Evolutionary conservation across 2,797 vertebrate species (phyloP), one percentile per base, ranked within the genome.

Genomic region (Tokudaia muenninki): DNA sequence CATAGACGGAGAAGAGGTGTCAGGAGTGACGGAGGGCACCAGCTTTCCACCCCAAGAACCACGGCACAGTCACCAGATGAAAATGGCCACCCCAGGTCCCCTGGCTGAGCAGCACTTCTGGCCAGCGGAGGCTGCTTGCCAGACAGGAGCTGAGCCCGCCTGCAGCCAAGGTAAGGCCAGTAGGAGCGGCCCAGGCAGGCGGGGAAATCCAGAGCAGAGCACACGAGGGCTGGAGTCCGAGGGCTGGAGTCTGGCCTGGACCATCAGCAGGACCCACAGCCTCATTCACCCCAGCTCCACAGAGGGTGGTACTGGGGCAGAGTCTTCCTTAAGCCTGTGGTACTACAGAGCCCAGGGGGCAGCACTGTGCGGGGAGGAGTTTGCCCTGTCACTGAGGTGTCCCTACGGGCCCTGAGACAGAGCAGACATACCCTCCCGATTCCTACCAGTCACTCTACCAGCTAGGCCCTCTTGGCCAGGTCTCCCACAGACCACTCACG

Each of bases 1-100:
- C 97, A 94, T 96, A 98, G 98, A 98, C 70, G 98, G 97, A 99
- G 99, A 99, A 97, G 99, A 98, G 89, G 96, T 96, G 37, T 98
- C 98, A 74, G 98, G 98, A 97, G 98, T 98, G 78, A 95, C 99
- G 50, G 99, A 99, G 98, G 99, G 99, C 21, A 96, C 99, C 16
- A 97, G 98, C 91, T 99, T 99, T 98, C 98, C 98, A n/a, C 99
- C 99, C 92, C 99, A 99, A 98, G 99, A 99, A 98, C 99, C 99
- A 0, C 99, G 98, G 80, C 98, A 98, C 65, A 99, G 99, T 96
- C 99, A 99, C 96, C 99, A 99, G 98, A 99, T 99, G 99, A 99
- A 99, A 98, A 98, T 98, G 67, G 98, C 99, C 50, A 98, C 99
- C 0, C 98, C 99, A 0, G 99, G 99, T 0, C 98, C 99, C 8